phyloP scores from a whole-genome alignment of 2,113 vertebrate species.

The Tachysurus fulvidraco region DNA sequence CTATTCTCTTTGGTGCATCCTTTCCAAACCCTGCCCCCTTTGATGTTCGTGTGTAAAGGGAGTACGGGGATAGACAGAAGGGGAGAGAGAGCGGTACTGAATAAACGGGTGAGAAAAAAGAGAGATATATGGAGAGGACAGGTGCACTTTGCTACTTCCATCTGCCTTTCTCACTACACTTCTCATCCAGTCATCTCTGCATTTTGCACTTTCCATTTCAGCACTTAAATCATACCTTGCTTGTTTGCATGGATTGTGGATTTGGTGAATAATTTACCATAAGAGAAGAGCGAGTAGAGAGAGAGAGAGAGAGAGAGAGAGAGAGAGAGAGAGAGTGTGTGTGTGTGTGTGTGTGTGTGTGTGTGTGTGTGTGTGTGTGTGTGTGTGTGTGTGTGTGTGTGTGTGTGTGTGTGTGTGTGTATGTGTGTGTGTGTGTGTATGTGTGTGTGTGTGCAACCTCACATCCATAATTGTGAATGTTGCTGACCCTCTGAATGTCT shows the following conservation, averaged over 20 bases:
- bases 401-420: background rate
- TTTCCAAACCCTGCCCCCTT: constrained; percentile 37
- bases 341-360: too few relatives aligned
- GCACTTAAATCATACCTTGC: constrained; percentile 12
- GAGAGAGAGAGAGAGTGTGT: too few relatives aligned
- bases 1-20: constrained; percentile 47
- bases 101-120: background rate
- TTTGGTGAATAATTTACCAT: constrained; percentile 52
- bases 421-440: background rate
- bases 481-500: background rate
- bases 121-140: constrained; percentile 25
- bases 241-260: constrained; percentile 23
- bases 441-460: background rate
- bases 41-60: constrained; percentile 22
- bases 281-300: constrained; percentile 26
- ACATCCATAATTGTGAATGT: background rate
- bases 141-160: constrained; percentile 28
- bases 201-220: constrained; percentile 44
- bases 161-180: constrained; percentile 40
- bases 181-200: constrained; percentile 41
- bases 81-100: background rate
- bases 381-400: too few relatives aligned
- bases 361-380: too few relatives aligned
- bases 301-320: too few relatives aligned
- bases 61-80: background rate